phyloP scores from a whole-genome alignment of 2,888 invertebrate genomes.

The Muschampia plurimacula region DNA sequence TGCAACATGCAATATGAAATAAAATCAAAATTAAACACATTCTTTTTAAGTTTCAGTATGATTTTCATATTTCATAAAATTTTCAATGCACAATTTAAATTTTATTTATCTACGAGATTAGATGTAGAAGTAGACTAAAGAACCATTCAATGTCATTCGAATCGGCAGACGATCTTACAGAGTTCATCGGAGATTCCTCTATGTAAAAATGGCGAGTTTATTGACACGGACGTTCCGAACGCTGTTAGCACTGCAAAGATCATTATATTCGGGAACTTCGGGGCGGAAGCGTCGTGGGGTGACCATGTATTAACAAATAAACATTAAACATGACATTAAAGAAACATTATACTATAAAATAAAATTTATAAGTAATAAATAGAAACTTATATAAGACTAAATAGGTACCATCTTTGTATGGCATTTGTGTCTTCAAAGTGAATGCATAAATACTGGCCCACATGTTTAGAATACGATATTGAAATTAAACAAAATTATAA shows the following conservation, averaged over 20 bases:
- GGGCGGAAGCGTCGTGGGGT: neutral
- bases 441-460: conserved; percentile 47
- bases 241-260: conserved; percentile 3
- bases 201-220: neutral
- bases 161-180: no score
- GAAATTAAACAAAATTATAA: neutral
- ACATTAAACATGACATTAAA: no score
- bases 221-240: conserved; percentile 6
- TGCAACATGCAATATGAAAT: no score
- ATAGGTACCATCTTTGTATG: conserved; percentile 39
- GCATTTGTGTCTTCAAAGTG: conserved; percentile 40
- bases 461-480: conserved; percentile 39
- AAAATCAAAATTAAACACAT: no score
- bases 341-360: conserved; percentile 10
- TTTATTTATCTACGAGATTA: no score
- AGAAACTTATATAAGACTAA: conserved; percentile 17
- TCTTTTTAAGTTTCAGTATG: no score
- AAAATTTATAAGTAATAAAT: neutral
- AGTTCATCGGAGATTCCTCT: neutral
- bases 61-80: no score
- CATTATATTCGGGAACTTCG: neutral
- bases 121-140: no score
- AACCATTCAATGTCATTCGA: no score
- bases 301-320: no score
- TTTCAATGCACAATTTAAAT: no score